Conservation (phyloP, 1,140 invertebrate species). For the Probaryconus sp. region DNA sequence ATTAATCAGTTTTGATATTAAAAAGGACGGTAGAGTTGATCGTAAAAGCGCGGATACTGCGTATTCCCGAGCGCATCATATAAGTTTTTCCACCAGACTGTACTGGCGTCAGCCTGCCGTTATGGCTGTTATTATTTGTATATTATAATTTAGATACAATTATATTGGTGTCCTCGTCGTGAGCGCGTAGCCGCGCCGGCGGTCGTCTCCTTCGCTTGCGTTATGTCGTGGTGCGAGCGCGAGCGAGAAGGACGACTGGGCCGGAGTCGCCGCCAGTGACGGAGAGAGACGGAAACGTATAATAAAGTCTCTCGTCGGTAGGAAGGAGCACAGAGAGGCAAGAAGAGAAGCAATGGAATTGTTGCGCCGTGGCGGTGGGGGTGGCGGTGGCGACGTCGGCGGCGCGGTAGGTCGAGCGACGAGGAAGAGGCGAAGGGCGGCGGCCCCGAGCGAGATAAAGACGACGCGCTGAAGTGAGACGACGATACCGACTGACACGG, state of each 20-base stretch:
- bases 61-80: conserved; percentile 14
- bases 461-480: conserved; percentile 27
- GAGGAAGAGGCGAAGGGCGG: conserved; percentile 28
- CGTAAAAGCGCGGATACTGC: neutral
- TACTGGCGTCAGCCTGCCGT: conserved; percentile 77
- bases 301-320: conserved; percentile 71
- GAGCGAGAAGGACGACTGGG: conserved; percentile 22
- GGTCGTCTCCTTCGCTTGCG: conserved; percentile 41
- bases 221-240: conserved; percentile 37
- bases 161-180: conserved; percentile 74
- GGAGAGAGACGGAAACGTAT: conserved; percentile 67
- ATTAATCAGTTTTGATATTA: conserved; percentile 13
- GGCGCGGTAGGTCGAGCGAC: conserved; percentile 50
- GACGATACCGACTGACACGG: too few relatives aligned
- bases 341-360: conserved; percentile 63
- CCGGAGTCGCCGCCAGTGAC: conserved; percentile 41
- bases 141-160: conserved; percentile 80
- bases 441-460: conserved; percentile 25
- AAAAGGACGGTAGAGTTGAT: neutral
- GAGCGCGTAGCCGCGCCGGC: conserved; percentile 32
- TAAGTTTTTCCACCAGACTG: conserved; percentile 72
- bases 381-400: conserved; percentile 55
- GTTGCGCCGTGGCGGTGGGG: conserved; percentile 48
- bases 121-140: conserved; percentile 79
- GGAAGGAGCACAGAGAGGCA: conserved; percentile 55